phyloP scores from a whole-genome alignment of 2,113 vertebrate species.

The Numenius arquata region DNA sequence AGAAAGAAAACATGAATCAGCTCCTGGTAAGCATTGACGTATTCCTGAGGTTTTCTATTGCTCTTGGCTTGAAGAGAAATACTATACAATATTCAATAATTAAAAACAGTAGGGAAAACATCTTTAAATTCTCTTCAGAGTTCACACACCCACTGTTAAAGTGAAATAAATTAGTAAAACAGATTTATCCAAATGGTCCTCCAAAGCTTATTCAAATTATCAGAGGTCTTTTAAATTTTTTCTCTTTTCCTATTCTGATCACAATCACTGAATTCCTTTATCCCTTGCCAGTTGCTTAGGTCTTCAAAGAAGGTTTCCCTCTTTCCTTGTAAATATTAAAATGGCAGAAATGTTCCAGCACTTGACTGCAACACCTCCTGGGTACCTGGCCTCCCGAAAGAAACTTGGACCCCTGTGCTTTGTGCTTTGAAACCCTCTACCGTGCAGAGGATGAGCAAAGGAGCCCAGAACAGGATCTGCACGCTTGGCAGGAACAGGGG shows the following conservation, averaged over 20 bases:
- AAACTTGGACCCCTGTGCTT: fast-evolving
- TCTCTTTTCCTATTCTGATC: background rate
- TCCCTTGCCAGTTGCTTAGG: background rate
- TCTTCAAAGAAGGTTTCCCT: background rate
- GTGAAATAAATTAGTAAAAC: background rate
- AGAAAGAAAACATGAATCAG: background rate
- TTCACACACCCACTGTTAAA: slow-evolving; percentile 23
- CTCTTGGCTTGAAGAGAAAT: slow-evolving; percentile 7
- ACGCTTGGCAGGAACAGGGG: background rate
- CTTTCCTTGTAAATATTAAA: background rate
- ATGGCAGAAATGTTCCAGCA: background rate
- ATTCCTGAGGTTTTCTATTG: background rate
- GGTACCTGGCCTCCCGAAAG: background rate
- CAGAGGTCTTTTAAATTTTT: background rate
- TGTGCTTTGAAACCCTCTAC: background rate
- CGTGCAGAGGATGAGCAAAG: background rate
- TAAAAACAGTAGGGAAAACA: background rate
- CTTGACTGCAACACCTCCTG: background rate
- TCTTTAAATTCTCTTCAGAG: background rate
- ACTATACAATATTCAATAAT: background rate
- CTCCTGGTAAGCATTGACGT: background rate
- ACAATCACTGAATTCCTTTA: background rate
- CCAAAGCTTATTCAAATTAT: background rate
- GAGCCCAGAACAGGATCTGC: background rate
- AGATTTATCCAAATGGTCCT: background rate